Conservation (phyloP, 2,888 invertebrate species). For the Eristalis arbustorum region DNA sequence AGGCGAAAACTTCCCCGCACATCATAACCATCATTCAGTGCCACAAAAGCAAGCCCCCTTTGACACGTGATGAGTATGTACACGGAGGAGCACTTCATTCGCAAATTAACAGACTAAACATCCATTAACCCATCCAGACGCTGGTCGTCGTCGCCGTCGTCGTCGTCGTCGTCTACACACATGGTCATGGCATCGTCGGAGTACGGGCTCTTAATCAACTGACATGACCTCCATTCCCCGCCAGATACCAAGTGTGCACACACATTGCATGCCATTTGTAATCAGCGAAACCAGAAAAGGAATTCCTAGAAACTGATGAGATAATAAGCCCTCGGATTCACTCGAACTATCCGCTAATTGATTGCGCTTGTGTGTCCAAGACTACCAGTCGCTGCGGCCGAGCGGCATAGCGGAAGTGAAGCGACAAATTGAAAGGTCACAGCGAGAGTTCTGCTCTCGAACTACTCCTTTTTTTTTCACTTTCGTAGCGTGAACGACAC, state of each 20-base stretch:
- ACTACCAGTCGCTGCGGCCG: not conserved
- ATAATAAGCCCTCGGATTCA: constrained; percentile 45
- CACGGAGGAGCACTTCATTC: not conserved
- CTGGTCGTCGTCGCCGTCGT: not conserved
- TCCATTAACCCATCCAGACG: not conserved
- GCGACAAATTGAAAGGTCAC: constrained; percentile 60
- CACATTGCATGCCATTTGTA: constrained; percentile 48
- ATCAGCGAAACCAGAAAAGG: constrained; percentile 20
- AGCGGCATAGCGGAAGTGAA: constrained; percentile 39
- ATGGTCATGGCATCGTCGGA: not conserved
- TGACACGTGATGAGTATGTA: not conserved
- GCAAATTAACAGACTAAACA: not conserved
- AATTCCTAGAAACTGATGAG: constrained; percentile 35
- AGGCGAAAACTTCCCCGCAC: too few relatives aligned
- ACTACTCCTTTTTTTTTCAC: not conserved
- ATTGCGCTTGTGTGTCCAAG: constrained; percentile 17
- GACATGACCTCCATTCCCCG: constrained; percentile 42
- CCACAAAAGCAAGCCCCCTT: too few relatives aligned
- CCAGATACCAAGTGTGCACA: constrained; percentile 1
- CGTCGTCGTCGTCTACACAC: too few relatives aligned
- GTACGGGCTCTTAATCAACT: constrained; percentile 5
- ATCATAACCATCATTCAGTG: too few relatives aligned
- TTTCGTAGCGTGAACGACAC: not conserved
- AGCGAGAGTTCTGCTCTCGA: not conserved
- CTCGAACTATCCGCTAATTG: constrained; percentile 39